These are phyloP conservation scores for Anthopleura xanthogrammica DNA, from an alignment of 92 coral and sea anemone genomes.

Conservation along the genomic window DNA sequence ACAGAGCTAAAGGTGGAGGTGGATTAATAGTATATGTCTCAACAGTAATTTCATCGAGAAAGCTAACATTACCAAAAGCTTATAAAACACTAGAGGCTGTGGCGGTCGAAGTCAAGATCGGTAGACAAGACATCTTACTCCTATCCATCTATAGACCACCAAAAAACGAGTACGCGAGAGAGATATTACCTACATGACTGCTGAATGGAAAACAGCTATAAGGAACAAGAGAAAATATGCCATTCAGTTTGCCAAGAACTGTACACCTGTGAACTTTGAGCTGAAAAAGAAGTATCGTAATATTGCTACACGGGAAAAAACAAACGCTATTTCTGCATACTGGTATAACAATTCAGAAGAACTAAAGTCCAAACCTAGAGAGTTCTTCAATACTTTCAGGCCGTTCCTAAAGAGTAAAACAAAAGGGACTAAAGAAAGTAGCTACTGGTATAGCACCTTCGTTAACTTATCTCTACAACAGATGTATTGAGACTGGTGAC, in stretches of 20 bases:
- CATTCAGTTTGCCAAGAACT: conserved; percentile 39
- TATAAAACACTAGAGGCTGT: conserved; percentile 27
- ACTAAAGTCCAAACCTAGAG: conserved; percentile 29
- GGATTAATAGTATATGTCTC: conserved; percentile 13
- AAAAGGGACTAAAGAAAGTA: conserved; percentile 33
- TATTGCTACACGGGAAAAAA: conserved; percentile 44
- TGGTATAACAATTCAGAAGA: conserved; percentile 49
- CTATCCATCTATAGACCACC: conserved; percentile 14
- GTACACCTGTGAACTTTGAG: conserved; percentile 51
- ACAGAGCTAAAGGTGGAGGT: too few species aligned
- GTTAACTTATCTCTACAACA: conserved; percentile 42
- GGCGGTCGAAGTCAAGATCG: conserved; percentile 8
- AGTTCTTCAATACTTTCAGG: conserved; percentile 33
- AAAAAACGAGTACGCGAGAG: conserved; percentile 47
- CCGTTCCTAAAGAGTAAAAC: conserved; percentile 47
- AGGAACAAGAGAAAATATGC: conserved; percentile 59
- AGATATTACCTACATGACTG: conserved; percentile 61
- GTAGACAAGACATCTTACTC: conserved; percentile 4
- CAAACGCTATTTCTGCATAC: conserved; percentile 47
- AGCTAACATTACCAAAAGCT: conserved; percentile 2
- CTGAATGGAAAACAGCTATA: conserved; percentile 45
- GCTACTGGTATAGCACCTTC: conserved; percentile 55
- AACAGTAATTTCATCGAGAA: conserved; percentile 1
- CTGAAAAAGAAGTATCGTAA: conserved; percentile 54
- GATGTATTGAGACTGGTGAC: conserved; percentile 39